Conservation (phyloP, 1,140 invertebrate species). For the Tribolium castaneum region DNA sequence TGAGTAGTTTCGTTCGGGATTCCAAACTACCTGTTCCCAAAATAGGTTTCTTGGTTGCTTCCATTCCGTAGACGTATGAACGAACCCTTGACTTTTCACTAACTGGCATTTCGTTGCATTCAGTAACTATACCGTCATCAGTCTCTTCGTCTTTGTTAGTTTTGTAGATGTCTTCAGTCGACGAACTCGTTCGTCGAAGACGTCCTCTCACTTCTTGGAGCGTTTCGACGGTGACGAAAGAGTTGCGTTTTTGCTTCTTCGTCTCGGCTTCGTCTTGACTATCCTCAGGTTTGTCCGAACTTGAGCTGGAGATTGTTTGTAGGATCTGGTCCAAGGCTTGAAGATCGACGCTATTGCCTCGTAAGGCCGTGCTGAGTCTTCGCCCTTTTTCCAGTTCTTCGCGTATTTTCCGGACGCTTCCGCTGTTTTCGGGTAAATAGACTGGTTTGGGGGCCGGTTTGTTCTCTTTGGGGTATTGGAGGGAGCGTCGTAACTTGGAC, state of each 20-base stretch:
- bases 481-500: conserved; percentile 70
- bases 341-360: conserved; percentile 66
- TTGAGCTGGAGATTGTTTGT: conserved; percentile 61
- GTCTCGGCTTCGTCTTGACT: conserved; percentile 61
- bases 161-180: conserved; percentile 62
- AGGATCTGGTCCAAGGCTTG: conserved; percentile 66
- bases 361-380: conserved; percentile 65
- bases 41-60: conserved; percentile 59
- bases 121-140: conserved; percentile 65
- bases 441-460: conserved; percentile 62
- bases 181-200: conserved; percentile 65
- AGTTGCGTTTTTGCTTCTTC: conserved; percentile 63
- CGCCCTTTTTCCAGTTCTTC: conserved; percentile 67
- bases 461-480: conserved; percentile 69
- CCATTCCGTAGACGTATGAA: conserved; percentile 65
- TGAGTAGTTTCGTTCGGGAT: conserved; percentile 65
- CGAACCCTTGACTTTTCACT: conserved; percentile 56
- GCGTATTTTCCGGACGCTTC: conserved; percentile 66
- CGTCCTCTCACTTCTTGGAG: conserved; percentile 69
- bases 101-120: conserved; percentile 55
- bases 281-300: conserved; percentile 62
- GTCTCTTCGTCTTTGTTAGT: conserved; percentile 59
- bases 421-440: conserved; percentile 67
- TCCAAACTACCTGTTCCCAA: conserved; percentile 70
- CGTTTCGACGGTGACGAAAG: conserved; percentile 70